Conservation (phyloP, 2,113 vertebrate species). For the Diadophis punctatus region DNA sequence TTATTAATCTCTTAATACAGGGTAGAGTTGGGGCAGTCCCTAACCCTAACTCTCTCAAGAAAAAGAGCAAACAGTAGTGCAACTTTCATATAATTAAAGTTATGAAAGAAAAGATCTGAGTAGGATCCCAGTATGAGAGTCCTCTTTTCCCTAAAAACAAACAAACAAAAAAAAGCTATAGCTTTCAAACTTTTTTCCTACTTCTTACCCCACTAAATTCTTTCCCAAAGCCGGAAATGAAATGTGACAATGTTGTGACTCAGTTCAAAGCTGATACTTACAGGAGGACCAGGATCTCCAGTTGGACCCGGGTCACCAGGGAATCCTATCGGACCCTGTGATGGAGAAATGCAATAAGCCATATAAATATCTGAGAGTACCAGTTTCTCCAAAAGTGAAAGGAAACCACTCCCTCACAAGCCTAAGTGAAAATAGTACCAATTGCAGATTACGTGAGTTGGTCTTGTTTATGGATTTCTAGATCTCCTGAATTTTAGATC, state of each 20-base stretch:
- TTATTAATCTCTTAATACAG: not conserved
- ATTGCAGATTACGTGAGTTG: not conserved
- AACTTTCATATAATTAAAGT: not conserved
- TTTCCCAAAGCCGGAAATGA: not conserved
- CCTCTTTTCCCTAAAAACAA: not conserved
- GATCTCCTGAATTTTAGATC: not conserved
- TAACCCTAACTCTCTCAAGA: not conserved
- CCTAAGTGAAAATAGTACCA: not conserved
- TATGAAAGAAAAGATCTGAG: not conserved
- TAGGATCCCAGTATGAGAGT: not conserved
- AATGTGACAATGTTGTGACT: no score
- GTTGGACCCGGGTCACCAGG: constrained; percentile 79
- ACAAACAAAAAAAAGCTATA: fast-evolving
- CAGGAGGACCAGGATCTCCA: constrained; percentile 79
- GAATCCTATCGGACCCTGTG: constrained; percentile 79
- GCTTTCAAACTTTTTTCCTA: not conserved
- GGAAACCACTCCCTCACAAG: not conserved
- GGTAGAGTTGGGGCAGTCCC: no score
- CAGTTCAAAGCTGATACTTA: constrained; percentile 49
- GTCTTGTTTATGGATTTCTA: not conserved
- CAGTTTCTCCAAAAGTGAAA: not conserved
- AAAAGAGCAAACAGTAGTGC: not conserved
- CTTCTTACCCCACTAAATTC: not conserved
- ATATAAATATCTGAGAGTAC: not conserved
- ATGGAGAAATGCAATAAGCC: not conserved